Evolutionary conservation across 2,797 vertebrate species (phyloP), one percentile per base, ranked within the genome.

Genomic region (Clarias fuscus): DNA sequence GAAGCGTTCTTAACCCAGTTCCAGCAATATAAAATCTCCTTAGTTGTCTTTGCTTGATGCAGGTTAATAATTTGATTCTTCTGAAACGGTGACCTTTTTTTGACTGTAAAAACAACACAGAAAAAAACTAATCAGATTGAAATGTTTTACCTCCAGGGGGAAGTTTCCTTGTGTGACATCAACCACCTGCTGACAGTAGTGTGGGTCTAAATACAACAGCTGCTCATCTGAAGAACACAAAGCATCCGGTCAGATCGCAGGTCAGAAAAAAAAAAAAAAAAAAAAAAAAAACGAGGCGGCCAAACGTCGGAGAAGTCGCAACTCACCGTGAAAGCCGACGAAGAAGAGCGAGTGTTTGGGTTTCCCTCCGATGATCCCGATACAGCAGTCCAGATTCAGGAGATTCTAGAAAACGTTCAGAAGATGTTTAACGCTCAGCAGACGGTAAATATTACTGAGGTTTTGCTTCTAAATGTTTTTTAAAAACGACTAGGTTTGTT

Each of bases 301-400:
- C 30, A 59, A 75, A 84, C 43, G 56, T 15, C 8, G 22, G 62
- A 33, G 17, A 14, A 33, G 18, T 37, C 77, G 10, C 15, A 40
- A 83, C 92, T 92, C 91, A 98, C 97, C 97, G 94, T 98, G 97
- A 92, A 96, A 98, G 84, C 97, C 97, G 18, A 98, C 87, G 87
- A 99, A 99, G 91, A 97, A 98, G 2, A 98, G 95, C 0, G 97
- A 98, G 91, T 99, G 97, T 73, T 97, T 96, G 0, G 97, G 97
- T 91, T 97, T 97, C 67, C 97, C 97, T 7, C 97, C 97, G 5
- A 98, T 98, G 91, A 99, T 98, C 79, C 97, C 97, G 64, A 98
- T 94, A 89, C 97, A 98, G 89, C 96, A 96, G 8, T 96, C 95
- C 59, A 97, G 93, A 84, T 94, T 94, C 15, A 98, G 94, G 86